Evolutionary conservation across 2,888 invertebrate genomes (phyloP), one percentile per base, ranked within the genome.

Genomic region (Zelleria hepariella): DNA sequence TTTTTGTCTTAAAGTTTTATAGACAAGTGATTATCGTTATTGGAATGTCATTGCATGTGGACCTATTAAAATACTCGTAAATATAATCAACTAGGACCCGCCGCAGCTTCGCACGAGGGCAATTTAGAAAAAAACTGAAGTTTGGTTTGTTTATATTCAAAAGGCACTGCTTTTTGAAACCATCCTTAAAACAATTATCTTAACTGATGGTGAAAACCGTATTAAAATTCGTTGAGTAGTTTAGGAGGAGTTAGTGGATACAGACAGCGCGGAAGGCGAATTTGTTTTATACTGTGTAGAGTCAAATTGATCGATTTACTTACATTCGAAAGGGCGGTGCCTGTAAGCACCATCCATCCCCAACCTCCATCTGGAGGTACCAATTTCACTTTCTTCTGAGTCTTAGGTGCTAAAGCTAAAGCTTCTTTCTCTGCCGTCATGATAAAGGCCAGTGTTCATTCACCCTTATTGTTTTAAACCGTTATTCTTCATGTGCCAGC

Each of bases 271-370:
- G n/a, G n/a, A n/a, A n/a, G n/a, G n/a, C n/a, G n/a, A n/a, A n/a
- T n/a, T n/a, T n/a, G n/a, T n/a, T n/a, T n/a, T n/a, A 42, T 15
- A 15, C 10, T 42, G 10, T 4, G 10, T 42, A n/a, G 10, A 42
- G 42, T 15, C 2, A 42, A 15, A n/a, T 10, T 10, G 6, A 1
- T 32, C 59, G 53, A 21, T 59, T 62, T 69, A 90, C 91, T 90
- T 81, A 94, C 93, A 80, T 94, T 94, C 62, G 91, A 90, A 10
- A 92, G 63, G 53, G 92, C 93, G 24, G 91, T 90, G 51, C 94
- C 94, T 57, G 91, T 71, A 5, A 94, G 86, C 1, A 94, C 90
- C 78, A 93, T 87, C 94, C 94, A 94, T 0, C 94, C 94, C 92
- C 92, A 94, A 0, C 93, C 93, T 47, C 94, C 94, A 73, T 94